Conservation (phyloP, 2,797 vertebrate species). For the Acanthurus lineatus region DNA sequence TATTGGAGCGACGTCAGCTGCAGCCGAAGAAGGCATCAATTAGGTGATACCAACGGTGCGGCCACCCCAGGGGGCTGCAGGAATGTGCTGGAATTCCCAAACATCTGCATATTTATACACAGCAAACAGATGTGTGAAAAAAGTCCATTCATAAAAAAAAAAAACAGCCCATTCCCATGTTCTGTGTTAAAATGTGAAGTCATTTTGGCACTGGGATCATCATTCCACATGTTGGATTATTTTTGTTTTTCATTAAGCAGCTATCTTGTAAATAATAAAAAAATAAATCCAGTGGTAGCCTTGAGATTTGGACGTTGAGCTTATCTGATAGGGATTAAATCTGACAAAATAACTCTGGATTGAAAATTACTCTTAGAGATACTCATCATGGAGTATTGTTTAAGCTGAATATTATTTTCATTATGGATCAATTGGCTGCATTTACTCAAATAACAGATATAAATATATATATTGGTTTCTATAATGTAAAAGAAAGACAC, state of each 20-base stretch:
- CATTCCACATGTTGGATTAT: not conserved
- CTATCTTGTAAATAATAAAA: conserved; percentile 1
- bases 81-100: conserved; percentile 66
- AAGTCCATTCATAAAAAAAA: not conserved
- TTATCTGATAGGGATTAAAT: conserved; percentile 46
- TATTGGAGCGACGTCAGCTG: conserved; percentile 79
- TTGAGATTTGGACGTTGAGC: conserved; percentile 11
- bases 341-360: conserved; percentile 8
- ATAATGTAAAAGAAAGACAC: too few species aligned
- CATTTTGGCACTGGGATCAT: not conserved
- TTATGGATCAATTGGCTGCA: not conserved
- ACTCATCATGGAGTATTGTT: not conserved
- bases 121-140: conserved; percentile 16
- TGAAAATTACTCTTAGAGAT: not conserved
- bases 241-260: not conserved
- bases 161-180: not conserved
- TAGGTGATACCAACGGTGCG: conserved; percentile 68
- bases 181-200: not conserved
- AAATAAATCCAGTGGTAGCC: not conserved
- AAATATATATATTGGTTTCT: too few species aligned
- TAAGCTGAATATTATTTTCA: not conserved
- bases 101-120: conserved; percentile 23
- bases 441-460: not conserved
- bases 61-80: conserved; percentile 41
- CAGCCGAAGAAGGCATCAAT: conserved; percentile 61